These are phyloP conservation scores for Phymastichus coffea DNA, from an alignment of 1,140 invertebrate genomes.

Conservation along the genomic window DNA sequence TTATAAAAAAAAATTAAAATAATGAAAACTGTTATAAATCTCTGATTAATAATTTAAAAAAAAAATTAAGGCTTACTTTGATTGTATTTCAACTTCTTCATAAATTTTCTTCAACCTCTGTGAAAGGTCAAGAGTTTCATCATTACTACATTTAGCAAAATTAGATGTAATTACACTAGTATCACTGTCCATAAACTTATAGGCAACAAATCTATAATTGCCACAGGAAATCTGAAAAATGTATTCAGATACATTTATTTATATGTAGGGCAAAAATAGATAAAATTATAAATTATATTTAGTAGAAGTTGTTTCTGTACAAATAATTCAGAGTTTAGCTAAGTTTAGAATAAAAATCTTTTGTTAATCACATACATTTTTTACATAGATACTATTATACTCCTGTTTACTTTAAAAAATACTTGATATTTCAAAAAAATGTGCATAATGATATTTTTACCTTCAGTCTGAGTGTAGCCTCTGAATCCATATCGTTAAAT, in stretches of 20 bases:
- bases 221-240: constrained; percentile 79
- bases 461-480: constrained; percentile 82
- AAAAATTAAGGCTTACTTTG: constrained; percentile 78
- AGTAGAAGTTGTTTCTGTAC: neutral
- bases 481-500: constrained; percentile 86
- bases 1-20: constrained; percentile 23
- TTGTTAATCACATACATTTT: neutral
- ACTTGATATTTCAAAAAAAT: no score
- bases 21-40: neutral
- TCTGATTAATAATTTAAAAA: neutral
- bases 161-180: constrained; percentile 74
- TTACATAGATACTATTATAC: neutral
- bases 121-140: constrained; percentile 66
- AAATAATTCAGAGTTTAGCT: neutral
- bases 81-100: constrained; percentile 92
- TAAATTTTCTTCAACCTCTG: constrained; percentile 79
- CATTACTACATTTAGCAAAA: constrained; percentile 61
- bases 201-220: constrained; percentile 86
- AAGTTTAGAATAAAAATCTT: neutral
- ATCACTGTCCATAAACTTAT: constrained; percentile 72
- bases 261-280: no score
- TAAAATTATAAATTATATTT: neutral
- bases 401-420: neutral
- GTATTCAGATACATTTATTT: no score
- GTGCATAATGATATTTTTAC: constrained; percentile 54